Evolutionary conservation across 2,113 vertebrate genomes (phyloP), one percentile per base, ranked within the genome.

Genomic region (Dipodomys ordii): DNA sequence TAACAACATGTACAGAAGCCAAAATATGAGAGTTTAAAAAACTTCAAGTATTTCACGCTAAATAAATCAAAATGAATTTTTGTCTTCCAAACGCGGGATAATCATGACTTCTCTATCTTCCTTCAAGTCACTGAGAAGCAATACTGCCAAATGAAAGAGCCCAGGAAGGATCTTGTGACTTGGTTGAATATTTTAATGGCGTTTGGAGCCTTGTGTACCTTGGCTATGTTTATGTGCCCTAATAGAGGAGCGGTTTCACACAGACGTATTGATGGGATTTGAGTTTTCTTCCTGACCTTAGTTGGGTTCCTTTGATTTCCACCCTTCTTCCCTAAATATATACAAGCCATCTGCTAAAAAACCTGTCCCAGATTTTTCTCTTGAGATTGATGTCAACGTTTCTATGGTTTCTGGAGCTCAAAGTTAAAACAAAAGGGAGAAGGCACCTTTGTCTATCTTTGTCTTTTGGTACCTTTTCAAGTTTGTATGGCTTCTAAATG

Each of bases 361-460:
- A 83, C 71, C 87, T 96, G 83, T 94, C 23, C 35, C 87, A 85
- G 74, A 86, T 64, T 96, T 96, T 95, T 95, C 69, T 95, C 84
- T 92, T 93, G 73, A 89, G 72, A 87, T 83, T 89, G 46, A 94
- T 88, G 83, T 93, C 82, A 92, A 83, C 3, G 78, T 96, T 96
- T 97, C 74, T 95, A 23, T 93, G 90, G 85, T 92, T 97, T 87
- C 80, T 95, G 22, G 82, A 95, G 92, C 60, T 39, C 68, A 95
- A 79, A 84, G 60, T 87, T 83, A 84, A 96, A 91, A 95, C 30
- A 90, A 94, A 88, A 46, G 30, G 30, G 57, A 79, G 23, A 83
- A 86, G 67, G 62, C 19, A 73, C 74, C 85, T 95, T 87, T 90
- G 76, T 15, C 53, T 87, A 8, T 57, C 60, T 85, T 57, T 57